Percentiles rank a stretch among this genome's conserved stretches.
phyloP scores from a whole-genome alignment of 2,113 vertebrate species.

The Mixornis gularis region DNA sequence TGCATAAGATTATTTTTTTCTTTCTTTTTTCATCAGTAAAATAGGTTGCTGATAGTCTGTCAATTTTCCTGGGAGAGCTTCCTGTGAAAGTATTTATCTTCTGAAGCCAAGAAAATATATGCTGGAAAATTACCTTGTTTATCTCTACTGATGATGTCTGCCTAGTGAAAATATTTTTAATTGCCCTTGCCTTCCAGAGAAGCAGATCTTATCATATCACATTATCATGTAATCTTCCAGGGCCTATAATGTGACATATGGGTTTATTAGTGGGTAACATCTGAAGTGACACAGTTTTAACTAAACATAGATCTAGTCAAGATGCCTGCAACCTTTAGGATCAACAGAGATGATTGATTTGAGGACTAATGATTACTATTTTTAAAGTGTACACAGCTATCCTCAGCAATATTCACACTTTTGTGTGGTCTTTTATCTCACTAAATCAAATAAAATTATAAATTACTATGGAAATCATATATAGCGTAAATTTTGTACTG shows the following conservation, averaged over 20 bases:
- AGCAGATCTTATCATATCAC: slow-evolving; percentile 25
- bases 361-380: neutral
- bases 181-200: slow-evolving; percentile 33
- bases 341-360: neutral
- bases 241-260: neutral
- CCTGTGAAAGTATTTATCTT: neutral
- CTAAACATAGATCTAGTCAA: neutral
- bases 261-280: slow-evolving; percentile 5
- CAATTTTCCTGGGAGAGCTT: neutral
- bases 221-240: slow-evolving; percentile 32
- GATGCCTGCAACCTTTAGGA: slow-evolving; percentile 7
- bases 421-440: neutral
- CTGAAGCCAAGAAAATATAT: neutral
- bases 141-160: slow-evolving; percentile 22
- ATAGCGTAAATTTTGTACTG: slow-evolving; percentile 23
- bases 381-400: neutral
- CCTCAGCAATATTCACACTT: neutral
- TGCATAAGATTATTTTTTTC: neutral
- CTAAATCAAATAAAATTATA: neutral
- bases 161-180: slow-evolving; percentile 44
- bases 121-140: slow-evolving; percentile 31
- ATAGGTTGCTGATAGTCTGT: neutral
- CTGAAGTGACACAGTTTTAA: slow-evolving; percentile 32
- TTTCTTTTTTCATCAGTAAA: neutral
- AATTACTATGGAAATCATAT: neutral